Evolutionary conservation across 1,140 invertebrate genomes (phyloP).

Genomic region (Apis mellifera): DNA sequence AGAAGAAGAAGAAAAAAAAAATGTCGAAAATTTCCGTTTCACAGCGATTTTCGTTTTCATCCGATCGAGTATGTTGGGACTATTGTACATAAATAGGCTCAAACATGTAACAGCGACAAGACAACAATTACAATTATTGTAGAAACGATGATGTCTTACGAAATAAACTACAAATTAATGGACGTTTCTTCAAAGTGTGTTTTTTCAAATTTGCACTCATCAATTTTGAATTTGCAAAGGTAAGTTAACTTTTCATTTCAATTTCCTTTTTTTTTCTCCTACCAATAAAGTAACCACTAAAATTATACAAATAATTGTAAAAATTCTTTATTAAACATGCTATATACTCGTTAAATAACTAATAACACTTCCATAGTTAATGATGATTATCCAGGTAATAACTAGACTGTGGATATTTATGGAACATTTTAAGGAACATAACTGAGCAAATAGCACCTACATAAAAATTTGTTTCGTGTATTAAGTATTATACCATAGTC

Average conservation of each 20-base stretch:
- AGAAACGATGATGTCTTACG: slow-evolving; percentile 76
- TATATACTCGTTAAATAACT: background rate
- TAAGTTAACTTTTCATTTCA: background rate
- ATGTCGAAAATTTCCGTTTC: slow-evolving; percentile 42
- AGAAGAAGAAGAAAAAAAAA: background rate
- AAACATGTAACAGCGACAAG: slow-evolving; percentile 68
- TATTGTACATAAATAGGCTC: slow-evolving; percentile 73
- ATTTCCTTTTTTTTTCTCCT: no score
- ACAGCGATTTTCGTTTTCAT: slow-evolving; percentile 52
- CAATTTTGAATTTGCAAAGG: background rate
- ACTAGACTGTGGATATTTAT: no score
- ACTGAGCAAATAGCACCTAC: no score
- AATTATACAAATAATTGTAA: background rate
- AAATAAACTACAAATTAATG: slow-evolving; percentile 75
- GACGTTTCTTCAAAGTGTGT: slow-evolving; percentile 33
- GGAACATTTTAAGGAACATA: no score
- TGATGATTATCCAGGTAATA: background rate
- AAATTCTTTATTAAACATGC: background rate
- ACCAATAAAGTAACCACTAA: background rate
- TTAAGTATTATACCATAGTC: no score
- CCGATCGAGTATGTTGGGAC: slow-evolving; percentile 70
- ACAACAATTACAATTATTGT: slow-evolving; percentile 77
- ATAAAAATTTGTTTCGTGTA: no score
- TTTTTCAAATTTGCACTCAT: background rate
- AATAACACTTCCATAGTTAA: background rate